Base-by-base conservation (phyloP, 2,113 vertebrate genomes). In the Tupaia chinensis region DNA sequence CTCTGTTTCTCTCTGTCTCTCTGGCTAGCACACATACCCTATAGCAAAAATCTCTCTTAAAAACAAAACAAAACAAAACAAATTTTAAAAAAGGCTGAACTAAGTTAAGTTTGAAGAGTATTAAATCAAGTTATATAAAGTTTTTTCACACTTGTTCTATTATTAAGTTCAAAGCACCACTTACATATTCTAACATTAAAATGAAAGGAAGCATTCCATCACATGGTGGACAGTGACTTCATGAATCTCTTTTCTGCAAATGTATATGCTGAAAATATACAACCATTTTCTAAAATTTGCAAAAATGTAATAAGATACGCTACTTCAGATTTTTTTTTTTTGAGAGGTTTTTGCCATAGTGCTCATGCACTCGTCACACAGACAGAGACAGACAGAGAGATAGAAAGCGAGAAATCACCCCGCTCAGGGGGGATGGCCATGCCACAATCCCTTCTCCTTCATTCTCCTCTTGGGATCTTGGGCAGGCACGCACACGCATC, bases 291-390 rank as follows among this genome's bases (percentile, higher is more conserved):
- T 53, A 89, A 77, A 27, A 10, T 60, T 76, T 61, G 23, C 44
- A 66, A 94, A 87, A 81, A 16, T 53, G 32, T 25, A 1, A 58
- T 44, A 84, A n/a, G 3, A 61, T 65, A 66, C 8, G 1, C 27
- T 73, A 87, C 7, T 72, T 66, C 6, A 63, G 1, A 79, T 74
- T 8, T 60, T 72, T 44, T 44, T 44, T 44, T 44, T 44, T 44
- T 3, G 5, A 5, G 5, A 5, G 44, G 3, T 44, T 44, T 44
- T 44, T 44, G 44, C 5, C 5, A 44, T 44, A 3, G 5, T 3
- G 44, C 5, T 3, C 44, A 44, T 44, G 44, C 44, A 5, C 44
- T 44, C 5, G 44, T 5, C 44, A 44, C 3, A 44, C 44, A 44
- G 44, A 44, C 44, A 44, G 44, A 44, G 44, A 44, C 3, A 44